A percentile compares a stretch with the other conserved stretches of the same genome.
These are phyloP conservation scores for Actenoides lindsayi DNA, from an alignment of 2,113 vertebrate species.

Conservation along the genomic window DNA sequence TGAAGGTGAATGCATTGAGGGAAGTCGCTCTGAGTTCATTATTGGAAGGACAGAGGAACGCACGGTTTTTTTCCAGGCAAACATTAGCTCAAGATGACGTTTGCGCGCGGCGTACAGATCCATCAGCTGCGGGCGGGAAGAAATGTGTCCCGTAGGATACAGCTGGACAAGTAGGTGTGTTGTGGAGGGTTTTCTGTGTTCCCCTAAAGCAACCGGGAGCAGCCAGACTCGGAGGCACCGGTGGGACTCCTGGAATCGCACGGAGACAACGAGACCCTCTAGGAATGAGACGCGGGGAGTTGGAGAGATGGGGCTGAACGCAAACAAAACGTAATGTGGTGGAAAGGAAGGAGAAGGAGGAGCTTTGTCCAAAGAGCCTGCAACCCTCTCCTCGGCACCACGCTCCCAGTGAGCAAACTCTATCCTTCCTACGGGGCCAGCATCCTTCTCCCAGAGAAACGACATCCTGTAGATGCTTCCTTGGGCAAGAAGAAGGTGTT, in stretches of 20 bases:
- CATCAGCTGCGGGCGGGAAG: not conserved
- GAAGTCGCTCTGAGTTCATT: not conserved
- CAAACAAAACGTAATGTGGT: accelerated
- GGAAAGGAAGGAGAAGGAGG: not conserved
- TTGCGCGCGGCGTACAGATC: not conserved
- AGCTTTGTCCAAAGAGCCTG: not conserved
- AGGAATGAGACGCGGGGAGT: not conserved
- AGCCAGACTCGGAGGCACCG: not conserved
- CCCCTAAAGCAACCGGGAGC: not conserved
- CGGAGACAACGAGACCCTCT: not conserved
- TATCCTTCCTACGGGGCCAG: not conserved
- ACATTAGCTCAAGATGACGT: not conserved
- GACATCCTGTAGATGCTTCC: not conserved
- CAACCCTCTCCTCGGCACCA: not conserved
- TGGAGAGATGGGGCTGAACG: not conserved
- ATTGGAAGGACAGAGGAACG: not conserved
- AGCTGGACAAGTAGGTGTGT: not conserved
- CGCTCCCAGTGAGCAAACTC: not conserved
- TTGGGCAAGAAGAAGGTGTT: not conserved
- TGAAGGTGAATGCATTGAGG: not conserved
- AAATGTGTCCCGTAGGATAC: not conserved
- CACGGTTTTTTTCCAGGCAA: not conserved
- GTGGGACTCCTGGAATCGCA: not conserved
- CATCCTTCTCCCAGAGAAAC: not conserved
- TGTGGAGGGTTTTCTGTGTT: not conserved